A percentile compares a stretch with the other conserved stretches of the same genome.
phyloP scores from a whole-genome alignment of 1,140 invertebrate species.

The Apis dorsata region DNA sequence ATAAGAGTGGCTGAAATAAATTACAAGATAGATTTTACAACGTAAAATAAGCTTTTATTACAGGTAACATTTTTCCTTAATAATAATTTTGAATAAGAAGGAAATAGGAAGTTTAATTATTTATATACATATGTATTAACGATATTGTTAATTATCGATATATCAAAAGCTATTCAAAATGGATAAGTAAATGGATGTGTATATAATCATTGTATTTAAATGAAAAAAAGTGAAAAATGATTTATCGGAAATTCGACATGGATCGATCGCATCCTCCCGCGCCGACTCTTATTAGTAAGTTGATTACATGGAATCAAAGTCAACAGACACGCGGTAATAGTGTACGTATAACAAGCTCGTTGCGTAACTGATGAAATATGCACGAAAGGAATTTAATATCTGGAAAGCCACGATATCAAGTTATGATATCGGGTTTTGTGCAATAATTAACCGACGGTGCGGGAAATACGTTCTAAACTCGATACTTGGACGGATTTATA shows the following conservation, averaged over 20 bases:
- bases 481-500: neutral
- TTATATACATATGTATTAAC: no score
- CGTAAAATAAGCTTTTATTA: no score
- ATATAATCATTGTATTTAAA: no score
- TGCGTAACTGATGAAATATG: conserved; percentile 9
- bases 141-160: no score
- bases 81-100: no score
- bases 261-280: neutral
- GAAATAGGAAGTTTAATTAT: no score
- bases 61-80: no score
- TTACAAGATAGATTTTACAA: no score
- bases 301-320: conserved; percentile 17
- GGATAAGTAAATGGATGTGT: no score
- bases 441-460: conserved; percentile 17
- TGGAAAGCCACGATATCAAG: conserved; percentile 13
- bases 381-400: conserved; percentile 33
- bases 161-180: no score
- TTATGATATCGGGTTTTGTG: neutral
- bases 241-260: neutral
- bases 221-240: neutral
- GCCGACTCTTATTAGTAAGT: neutral
- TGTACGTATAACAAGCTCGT: neutral
- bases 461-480: neutral
- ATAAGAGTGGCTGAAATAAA: no score
- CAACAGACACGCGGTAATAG: neutral